Evolutionary conservation across 2,113 vertebrate species (phyloP).

Genomic region (Hylia prasina): DNA sequence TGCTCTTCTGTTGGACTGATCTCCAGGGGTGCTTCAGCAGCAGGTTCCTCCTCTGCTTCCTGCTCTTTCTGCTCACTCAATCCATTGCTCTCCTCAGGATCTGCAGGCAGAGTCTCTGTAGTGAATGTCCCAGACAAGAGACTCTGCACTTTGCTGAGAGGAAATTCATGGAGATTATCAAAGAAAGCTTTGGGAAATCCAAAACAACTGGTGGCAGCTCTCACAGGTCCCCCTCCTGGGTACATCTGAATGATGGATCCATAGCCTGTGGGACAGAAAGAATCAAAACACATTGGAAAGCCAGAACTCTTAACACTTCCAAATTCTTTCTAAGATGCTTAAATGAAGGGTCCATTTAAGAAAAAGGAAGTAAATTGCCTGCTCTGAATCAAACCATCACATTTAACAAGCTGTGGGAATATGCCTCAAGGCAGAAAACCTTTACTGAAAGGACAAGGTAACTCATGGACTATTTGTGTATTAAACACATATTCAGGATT

Average conservation of each 20-base stretch:
- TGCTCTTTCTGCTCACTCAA: constrained; percentile 52
- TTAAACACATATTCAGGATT: neutral
- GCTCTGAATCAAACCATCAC: neutral
- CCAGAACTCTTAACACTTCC: neutral
- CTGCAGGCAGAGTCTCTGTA: constrained; percentile 70
- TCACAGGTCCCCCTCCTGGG: constrained; percentile 85
- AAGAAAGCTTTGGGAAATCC: constrained; percentile 89
- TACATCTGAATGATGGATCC: constrained; percentile 95
- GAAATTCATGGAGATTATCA: constrained; percentile 86
- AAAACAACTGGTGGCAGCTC: constrained; percentile 89
- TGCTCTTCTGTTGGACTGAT: constrained; percentile 50
- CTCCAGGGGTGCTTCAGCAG: constrained; percentile 37
- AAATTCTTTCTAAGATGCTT: neutral
- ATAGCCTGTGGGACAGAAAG: constrained; percentile 75
- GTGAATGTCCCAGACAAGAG: constrained; percentile 82
- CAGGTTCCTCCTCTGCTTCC: constrained; percentile 49
- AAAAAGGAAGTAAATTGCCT: neutral
- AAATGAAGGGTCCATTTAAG: neutral
- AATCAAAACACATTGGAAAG: neutral
- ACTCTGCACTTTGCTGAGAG: constrained; percentile 87
- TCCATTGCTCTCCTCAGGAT: constrained; percentile 68
- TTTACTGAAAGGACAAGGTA: neutral
- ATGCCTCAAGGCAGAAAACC: neutral
- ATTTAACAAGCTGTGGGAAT: neutral
- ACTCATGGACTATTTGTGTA: neutral